Evolutionary conservation across 2,888 invertebrate species (phyloP).

Genomic region (Harpagoxenus sublaevis): DNA sequence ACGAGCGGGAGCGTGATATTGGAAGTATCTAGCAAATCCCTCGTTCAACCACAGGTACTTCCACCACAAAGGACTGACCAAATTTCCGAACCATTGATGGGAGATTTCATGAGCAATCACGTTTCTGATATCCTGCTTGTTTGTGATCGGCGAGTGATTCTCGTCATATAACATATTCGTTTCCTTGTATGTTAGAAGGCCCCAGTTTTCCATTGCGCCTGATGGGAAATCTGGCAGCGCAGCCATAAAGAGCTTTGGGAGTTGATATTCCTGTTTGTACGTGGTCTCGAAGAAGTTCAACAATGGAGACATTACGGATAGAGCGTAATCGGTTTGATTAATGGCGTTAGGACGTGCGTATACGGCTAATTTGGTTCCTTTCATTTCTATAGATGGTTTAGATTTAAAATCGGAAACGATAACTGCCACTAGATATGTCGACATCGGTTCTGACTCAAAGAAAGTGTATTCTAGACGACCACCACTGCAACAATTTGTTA

Average conservation of each 20-base stretch:
- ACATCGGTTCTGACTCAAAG: constrained; percentile 90
- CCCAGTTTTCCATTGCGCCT: constrained; percentile 88
- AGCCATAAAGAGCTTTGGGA: constrained; percentile 87
- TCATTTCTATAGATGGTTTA: not conserved
- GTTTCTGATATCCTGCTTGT: constrained; percentile 78
- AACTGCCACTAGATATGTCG: constrained; percentile 95
- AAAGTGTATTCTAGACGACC: constrained; percentile 71
- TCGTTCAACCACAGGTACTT: constrained; percentile 85
- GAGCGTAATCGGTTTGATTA: constrained; percentile 90
- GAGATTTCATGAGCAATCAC: constrained; percentile 87
- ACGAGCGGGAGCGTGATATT: constrained; percentile 84
- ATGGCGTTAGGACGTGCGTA: constrained; percentile 91
- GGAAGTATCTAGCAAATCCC: constrained; percentile 88
- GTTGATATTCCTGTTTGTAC: constrained; percentile 85
- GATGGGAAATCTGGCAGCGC: constrained; percentile 88
- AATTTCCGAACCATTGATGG: constrained; percentile 87
- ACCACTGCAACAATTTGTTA: constrained; percentile 29
- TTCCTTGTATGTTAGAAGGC: constrained; percentile 88
- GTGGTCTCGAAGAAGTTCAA: constrained; percentile 85
- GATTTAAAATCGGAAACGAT: constrained; percentile 91
- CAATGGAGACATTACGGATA: constrained; percentile 85
- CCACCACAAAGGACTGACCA: constrained; percentile 85
- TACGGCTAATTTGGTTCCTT: constrained; percentile 83
- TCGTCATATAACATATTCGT: constrained; percentile 92
- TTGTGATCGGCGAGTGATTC: constrained; percentile 64